Base-by-base conservation (phyloP, 2,113 vertebrate genomes). In the Suncus etruscus region DNA sequence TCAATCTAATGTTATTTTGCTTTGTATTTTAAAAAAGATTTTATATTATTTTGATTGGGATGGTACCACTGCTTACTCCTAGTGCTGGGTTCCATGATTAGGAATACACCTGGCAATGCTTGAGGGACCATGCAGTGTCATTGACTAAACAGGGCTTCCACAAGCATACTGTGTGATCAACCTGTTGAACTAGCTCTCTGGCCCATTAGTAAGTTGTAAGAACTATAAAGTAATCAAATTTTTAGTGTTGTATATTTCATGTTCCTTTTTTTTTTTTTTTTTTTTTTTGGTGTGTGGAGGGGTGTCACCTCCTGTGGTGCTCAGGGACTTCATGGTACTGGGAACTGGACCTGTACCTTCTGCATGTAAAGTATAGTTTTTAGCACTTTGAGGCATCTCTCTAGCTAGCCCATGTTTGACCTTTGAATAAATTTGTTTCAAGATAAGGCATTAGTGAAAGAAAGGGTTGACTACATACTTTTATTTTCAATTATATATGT, bases 401-500 rank as follows among this genome's bases (percentile, higher is more conserved):
- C 15, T 58, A 18, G 54, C 15, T 58, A 18, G 54, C 54, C 54
- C 18, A 16, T 58, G 54, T 16, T 6, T 31, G 7, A 15, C 31
- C 18, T 76, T 90, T 18, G 79, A 86, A 50, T 61, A 88, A 83
- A 65, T 70, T 93, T 90, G 65, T 51, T 83, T 80, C 75, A 83
- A 50, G 24, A 61, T 87, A 68, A 89, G 29, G 1, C 6, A 50
- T 70, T 85, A 91, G 92, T 77, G 69, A 75, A 69, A 51, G 27
- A 58, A 73, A 90, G 79, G 22, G 50, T 66, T 74, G 47, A 63
- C 39, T n/a, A 66, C 15, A 50, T 84, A 45, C 31, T 80, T 92
- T 70, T 82, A 75, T 92, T 92, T 95, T 85, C 51, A 47, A 6
- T 83, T 95, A 1, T 77, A 51, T 83, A 89, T 83, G 51, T 96